phyloP scores from a whole-genome alignment of 2,113 vertebrate genomes.

The Chamaea fasciata region DNA sequence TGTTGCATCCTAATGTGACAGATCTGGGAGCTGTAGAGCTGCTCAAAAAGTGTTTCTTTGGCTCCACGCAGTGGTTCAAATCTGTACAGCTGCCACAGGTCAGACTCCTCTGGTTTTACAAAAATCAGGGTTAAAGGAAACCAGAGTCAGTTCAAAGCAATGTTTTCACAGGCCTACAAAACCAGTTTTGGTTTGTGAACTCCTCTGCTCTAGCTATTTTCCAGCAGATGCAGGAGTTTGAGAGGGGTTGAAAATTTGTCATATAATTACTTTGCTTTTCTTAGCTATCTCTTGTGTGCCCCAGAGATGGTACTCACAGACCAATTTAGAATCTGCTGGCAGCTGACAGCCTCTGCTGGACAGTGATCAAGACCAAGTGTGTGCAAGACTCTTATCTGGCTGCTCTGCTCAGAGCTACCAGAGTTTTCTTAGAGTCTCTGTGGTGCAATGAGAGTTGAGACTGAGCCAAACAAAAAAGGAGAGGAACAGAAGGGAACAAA shows the following conservation, averaged over 20 bases:
- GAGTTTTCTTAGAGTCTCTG: not conserved
- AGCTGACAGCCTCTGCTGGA: not conserved
- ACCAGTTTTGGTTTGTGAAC: not conserved
- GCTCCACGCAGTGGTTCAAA: not conserved
- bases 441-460: not conserved
- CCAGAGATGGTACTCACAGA: not conserved
- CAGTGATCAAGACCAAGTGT: rapidly evolving
- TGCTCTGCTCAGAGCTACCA: not conserved
- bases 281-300: rapidly evolving
- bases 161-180: not conserved
- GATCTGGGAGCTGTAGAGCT: not conserved
- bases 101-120: not conserved
- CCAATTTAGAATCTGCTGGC: not conserved
- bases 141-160: not conserved
- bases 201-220: not conserved
- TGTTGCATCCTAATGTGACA: rapidly evolving
- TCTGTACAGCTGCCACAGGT: not conserved
- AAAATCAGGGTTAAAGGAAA: not conserved
- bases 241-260: not conserved
- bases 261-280: not conserved
- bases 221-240: not conserved
- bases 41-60: not conserved
- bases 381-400: not conserved
- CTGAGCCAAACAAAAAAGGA: not conserved
- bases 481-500: not conserved